These are phyloP conservation scores for Pomatostomus ruficeps DNA, from an alignment of 2,113 vertebrate genomes.

Conservation along the genomic window DNA sequence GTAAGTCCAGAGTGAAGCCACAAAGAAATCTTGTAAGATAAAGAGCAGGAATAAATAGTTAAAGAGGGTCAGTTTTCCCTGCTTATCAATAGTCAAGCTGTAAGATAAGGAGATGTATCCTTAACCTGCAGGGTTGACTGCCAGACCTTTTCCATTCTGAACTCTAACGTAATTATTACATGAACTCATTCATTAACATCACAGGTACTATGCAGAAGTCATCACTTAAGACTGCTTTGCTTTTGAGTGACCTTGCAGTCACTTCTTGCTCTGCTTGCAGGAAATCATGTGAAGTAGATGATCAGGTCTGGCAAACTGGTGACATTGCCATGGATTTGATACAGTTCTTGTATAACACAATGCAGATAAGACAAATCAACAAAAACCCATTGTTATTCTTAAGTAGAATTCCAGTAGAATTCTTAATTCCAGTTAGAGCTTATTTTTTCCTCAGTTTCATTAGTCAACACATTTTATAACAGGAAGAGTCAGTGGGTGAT, in stretches of 20 bases:
- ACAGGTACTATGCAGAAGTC: not conserved
- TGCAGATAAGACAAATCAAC: not conserved
- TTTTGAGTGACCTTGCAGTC: not conserved
- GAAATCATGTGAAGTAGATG: not conserved
- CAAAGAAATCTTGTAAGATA: not conserved
- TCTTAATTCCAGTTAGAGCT: not conserved
- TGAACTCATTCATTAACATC: not conserved
- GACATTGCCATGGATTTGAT: not conserved
- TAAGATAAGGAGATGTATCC: slow-evolving; percentile 17
- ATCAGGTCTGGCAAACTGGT: not conserved
- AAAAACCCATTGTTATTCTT: not conserved
- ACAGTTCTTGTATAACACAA: not conserved
- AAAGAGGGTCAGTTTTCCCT: slow-evolving; percentile 11
- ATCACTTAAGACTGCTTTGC: not conserved
- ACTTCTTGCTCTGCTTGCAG: not conserved
- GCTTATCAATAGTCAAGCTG: not conserved
- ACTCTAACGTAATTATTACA: not conserved
- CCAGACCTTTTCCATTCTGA: not conserved
- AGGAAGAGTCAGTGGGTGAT: not conserved
- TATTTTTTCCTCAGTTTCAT: not conserved
- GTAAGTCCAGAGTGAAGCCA: not conserved
- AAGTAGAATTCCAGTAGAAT: not conserved
- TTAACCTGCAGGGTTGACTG: not conserved
- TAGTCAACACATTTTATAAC: not conserved
- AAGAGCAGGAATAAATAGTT: slow-evolving; percentile 37